Evolutionary conservation across 2,888 invertebrate genomes (phyloP), one percentile per base, ranked within the genome.

Genomic region (Rhimphoctona megacephalus): DNA sequence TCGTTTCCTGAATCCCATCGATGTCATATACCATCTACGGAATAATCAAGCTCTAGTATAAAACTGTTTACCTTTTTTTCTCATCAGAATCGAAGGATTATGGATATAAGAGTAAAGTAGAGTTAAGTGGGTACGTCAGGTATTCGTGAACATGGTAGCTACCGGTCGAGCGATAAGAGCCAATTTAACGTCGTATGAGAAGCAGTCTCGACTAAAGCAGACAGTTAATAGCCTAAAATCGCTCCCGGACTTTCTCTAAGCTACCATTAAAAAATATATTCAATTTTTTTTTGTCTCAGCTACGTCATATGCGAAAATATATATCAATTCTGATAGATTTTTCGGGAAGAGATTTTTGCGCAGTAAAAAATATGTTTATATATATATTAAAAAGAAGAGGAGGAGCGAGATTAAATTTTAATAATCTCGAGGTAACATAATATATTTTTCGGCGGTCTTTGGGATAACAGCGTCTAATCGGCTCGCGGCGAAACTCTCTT

Each of bases 391-490:
- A 69, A 33, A 54, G 30, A 43, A 43, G 52, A 57, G 25, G 73
- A 74, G 57, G 73, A 25, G 5, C n/a, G 67, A 67, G 76, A 85
- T 86, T 74, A 86, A 86, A 86, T 85, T 81, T 83, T 81, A 85
- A 86, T 86, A 83, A 85, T 83, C 86, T 83, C 39, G 73, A 77
- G 79, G 86, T 83, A 86, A 88, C 83, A 79, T 85, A 86, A 86
- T 85, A 61, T 30, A 85, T 83, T 81, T 70, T 70, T 74, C 46
- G 49, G 78, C 70, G 81, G 74, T 74, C 66, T 64, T 54, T 70
- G 66, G 66, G 77, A 82, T 81, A 82, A 86, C 83, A 86, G 77
- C 81, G 77, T 83, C 88, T 86, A 88, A 89, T 88, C 88, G 88
- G 74, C 85, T 86, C 79, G 77, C 57, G 85, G 76, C 87, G 81